Base-by-base conservation (phyloP, 2,113 vertebrate genomes). In the Hyperoodon ampullatus region DNA sequence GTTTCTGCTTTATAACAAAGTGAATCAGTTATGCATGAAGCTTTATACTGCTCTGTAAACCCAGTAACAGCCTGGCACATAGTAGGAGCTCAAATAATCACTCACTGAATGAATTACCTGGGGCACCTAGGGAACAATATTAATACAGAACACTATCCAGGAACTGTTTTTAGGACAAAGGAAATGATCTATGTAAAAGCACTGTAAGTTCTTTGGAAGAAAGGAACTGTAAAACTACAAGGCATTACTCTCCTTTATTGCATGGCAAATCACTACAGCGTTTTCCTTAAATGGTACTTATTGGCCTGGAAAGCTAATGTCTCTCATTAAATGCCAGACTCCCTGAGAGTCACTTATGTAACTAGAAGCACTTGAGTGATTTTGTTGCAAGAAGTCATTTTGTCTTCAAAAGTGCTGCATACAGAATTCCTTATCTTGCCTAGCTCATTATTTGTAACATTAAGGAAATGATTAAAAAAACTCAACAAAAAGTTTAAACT, bases 231-330 rank as follows among this genome's bases (percentile, higher is more conserved):
- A 80, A 88, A 91, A 42, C 92, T 30, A 3, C 14, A 84, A 93
- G 61, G 66, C 58, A 77, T 61, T 68, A 18, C n/a, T 60, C 33
- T 63, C 63, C 26, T 50, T 74, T 65, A 39, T 2, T 33, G 12
- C 55, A 33, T 6, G 9, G 77, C 72, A 42, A 93, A 88, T 53
- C 1, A 9, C 61, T 70, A 65, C 26, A 77, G 77, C 42, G 61
- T 47, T 78, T 82, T 42, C 68, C 58, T 86, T 95, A 77, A 93
- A 78, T 44, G 86, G 80, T 33, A 74, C 61, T 93, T 74, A 72
- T 35, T 74, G 68, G 81, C 89, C 96, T 89, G 50, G 35, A 97
- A 95, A 95, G 50, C 72, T 55, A 74, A 93, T 83, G 71, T 72
- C 82, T 78, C 89, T 95, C 58, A 72, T 44, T 71, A 94, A 93